These are phyloP conservation scores for Percopsis omiscomaycus DNA, from an alignment of 2,797 vertebrate genomes.

Conservation along the genomic window DNA sequence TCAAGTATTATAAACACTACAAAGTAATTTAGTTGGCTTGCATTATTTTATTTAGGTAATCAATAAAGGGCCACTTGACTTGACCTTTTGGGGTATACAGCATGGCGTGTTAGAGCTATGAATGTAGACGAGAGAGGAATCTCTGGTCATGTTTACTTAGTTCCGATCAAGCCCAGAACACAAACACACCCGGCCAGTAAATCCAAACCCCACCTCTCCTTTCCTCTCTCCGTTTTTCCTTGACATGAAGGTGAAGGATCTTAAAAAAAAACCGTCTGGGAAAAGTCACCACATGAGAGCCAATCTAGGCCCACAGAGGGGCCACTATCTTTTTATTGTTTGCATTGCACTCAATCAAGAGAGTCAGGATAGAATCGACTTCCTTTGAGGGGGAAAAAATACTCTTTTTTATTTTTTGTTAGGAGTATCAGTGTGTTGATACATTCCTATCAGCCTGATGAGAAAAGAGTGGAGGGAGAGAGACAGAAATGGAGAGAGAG, in stretches of 20 bases:
- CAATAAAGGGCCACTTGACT: too few relatives aligned
- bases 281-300: slow-evolving; percentile 44
- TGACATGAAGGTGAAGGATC: slow-evolving; percentile 7
- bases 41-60: too few relatives aligned
- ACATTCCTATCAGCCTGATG: slow-evolving; percentile 55
- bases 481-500: background rate
- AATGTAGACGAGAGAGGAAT: slow-evolving; percentile 12
- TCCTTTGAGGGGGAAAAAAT: slow-evolving; percentile 30
- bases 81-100: too few relatives aligned
- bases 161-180: slow-evolving; percentile 31
- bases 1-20: too few relatives aligned
- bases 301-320: slow-evolving; percentile 29
- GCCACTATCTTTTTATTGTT: slow-evolving; percentile 52
- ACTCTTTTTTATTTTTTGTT: background rate
- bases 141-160: slow-evolving; percentile 23
- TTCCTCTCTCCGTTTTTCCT: slow-evolving; percentile 25
- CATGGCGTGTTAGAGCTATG: too few relatives aligned
- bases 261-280: slow-evolving; percentile 1
- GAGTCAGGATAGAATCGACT: slow-evolving; percentile 29
- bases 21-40: too few relatives aligned
- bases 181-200: slow-evolving; percentile 24
- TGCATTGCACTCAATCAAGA: slow-evolving; percentile 53
- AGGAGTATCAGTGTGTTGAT: slow-evolving; percentile 38
- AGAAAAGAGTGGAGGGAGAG: slow-evolving; percentile 21
- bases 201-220: slow-evolving; percentile 27